Percentiles rank a stretch among this genome's conserved stretches.
Evolutionary conservation across 2,113 vertebrate genomes (phyloP).

Genomic region (Epinephelus moara): DNA sequence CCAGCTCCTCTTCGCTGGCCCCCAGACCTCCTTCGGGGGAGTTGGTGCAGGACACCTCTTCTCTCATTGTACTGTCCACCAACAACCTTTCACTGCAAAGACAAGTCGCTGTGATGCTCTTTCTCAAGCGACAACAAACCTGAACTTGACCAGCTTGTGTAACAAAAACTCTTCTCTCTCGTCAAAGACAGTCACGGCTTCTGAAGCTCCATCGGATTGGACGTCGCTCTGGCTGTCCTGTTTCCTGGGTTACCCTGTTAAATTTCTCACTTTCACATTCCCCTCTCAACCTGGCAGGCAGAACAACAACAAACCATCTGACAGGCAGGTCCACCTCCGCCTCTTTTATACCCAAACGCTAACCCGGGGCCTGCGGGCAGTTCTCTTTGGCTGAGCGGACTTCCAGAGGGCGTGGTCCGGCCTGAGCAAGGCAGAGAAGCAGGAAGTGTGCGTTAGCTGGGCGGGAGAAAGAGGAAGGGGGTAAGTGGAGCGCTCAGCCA

Average conservation of each 20-base stretch:
- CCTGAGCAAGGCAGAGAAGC: conserved; percentile 59
- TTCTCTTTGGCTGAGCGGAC: conserved; percentile 72
- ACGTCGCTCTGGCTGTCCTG: conserved; percentile 40
- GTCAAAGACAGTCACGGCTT: conserved; percentile 50
- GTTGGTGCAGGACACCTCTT: conserved; percentile 86
- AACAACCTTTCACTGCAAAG: conserved; percentile 31
- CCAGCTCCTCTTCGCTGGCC: conserved; percentile 88
- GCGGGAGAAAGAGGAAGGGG: conserved; percentile 79
- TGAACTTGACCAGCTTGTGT: conserved; percentile 14
- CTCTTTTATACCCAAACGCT: conserved; percentile 76
- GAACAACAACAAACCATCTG: conserved; percentile 83
- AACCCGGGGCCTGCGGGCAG: conserved; percentile 50
- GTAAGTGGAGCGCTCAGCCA: conserved; percentile 84
- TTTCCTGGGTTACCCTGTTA: conserved; percentile 64
- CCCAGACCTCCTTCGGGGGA: conserved; percentile 88
- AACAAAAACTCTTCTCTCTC: conserved; percentile 37
- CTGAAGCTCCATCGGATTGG: conserved; percentile 71
- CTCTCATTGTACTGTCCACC: conserved; percentile 84
- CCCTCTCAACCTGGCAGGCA: conserved; percentile 70
- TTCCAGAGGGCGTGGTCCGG: conserved; percentile 68
- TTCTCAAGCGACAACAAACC: conserved; percentile 21
- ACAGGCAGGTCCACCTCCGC: conserved; percentile 72
- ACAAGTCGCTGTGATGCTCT: conserved; percentile 20
- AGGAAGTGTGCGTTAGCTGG: conserved; percentile 76
- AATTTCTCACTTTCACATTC: conserved; percentile 64